A percentile compares a stretch with the other conserved stretches of the same genome.
Conservation (phyloP, 2,888 invertebrate species). For the Tinea pellionella region DNA sequence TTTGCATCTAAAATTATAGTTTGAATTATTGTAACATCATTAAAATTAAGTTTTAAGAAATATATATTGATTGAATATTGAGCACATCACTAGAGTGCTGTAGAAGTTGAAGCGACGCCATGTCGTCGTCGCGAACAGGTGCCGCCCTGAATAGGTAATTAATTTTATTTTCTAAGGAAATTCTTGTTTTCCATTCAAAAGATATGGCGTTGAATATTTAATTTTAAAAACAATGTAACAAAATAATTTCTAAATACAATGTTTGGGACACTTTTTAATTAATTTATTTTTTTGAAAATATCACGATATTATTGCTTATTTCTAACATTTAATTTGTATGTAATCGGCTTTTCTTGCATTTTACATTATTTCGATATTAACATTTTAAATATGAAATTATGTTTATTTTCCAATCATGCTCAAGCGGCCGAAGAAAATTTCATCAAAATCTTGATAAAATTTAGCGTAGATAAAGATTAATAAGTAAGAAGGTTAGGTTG, state of each 20-base stretch:
- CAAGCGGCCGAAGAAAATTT: no score
- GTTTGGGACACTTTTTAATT: neutral
- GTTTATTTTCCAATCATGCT: no score
- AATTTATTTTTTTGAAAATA: neutral
- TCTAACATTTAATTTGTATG: neutral
- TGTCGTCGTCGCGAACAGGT: conserved; percentile 7
- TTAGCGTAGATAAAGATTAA: no score
- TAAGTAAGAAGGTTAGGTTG: no score
- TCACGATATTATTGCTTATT: neutral
- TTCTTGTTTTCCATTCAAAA: conserved; percentile 10
- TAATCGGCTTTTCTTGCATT: no score
- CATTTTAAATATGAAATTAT: no score
- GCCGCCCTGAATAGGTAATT: conserved; percentile 9
- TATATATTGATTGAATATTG: no score
- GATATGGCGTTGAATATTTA: conserved; percentile 3
- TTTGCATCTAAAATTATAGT: no score
- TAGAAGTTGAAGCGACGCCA: neutral
- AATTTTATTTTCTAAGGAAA: conserved; percentile 9
- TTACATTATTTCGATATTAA: no score
- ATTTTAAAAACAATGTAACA: conserved; percentile 2
- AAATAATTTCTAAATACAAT: neutral
- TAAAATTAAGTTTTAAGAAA: no score
- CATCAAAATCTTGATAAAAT: no score
- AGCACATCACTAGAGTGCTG: neutral
- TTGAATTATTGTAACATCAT: no score